Evolutionary conservation across 2,888 invertebrate genomes (phyloP).

Genomic region (Harpagoxenus sublaevis): DNA sequence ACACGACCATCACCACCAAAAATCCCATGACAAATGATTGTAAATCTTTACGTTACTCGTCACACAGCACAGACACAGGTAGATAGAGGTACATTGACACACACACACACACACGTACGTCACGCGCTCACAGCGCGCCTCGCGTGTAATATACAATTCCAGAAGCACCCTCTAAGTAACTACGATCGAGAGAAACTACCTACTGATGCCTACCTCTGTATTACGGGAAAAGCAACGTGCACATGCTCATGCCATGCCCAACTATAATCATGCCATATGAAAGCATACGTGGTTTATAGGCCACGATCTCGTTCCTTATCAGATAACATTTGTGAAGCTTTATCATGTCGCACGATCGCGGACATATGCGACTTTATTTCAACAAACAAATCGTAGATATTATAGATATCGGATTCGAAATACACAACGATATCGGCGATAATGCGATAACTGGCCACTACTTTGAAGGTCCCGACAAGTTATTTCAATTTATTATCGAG

Average conservation of each 20-base stretch:
- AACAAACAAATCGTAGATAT: constrained; percentile 35
- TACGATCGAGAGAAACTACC: constrained; percentile 38
- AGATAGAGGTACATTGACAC: constrained; percentile 50
- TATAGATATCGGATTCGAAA: constrained; percentile 9
- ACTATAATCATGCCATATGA: constrained; percentile 48
- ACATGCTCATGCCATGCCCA: constrained; percentile 72
- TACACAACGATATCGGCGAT: constrained; percentile 9
- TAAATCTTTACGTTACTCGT: constrained; percentile 63
- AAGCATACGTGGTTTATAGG: constrained; percentile 55
- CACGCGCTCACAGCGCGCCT: constrained; percentile 16
- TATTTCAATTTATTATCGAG: constrained; percentile 12
- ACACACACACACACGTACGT: neutral
- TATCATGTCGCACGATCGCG: constrained; percentile 6
- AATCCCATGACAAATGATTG: constrained; percentile 67
- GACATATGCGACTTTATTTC: neutral
- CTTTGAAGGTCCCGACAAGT: neutral
- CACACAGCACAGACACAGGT: constrained; percentile 68
- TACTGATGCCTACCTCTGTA: constrained; percentile 45
- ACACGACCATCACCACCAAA: constrained; percentile 85
- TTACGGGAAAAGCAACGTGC: constrained; percentile 41
- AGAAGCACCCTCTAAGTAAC: constrained; percentile 39
- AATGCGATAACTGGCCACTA: neutral
- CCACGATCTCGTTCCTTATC: constrained; percentile 56
- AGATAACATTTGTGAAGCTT: constrained; percentile 54
- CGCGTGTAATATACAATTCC: constrained; percentile 26